Evolutionary conservation across 2,113 vertebrate genomes (phyloP).

Genomic region (Arenaria interpres): DNA sequence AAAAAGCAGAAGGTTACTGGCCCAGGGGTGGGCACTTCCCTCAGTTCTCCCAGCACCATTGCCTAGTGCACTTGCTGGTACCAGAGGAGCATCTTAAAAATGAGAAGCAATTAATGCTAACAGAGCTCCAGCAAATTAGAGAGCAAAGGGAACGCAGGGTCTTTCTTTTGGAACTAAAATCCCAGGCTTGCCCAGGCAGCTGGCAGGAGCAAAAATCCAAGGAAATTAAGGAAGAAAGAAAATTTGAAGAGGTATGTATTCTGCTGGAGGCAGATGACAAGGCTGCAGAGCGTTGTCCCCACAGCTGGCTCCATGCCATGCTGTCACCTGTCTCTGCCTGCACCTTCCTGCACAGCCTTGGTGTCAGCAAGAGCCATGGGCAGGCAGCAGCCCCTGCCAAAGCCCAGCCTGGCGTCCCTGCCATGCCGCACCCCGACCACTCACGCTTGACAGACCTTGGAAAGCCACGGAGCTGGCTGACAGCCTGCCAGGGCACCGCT

Average conservation of each 20-base stretch:
- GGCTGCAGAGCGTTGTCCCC: neutral
- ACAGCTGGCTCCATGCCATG: fast-evolving
- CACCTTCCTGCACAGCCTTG: neutral
- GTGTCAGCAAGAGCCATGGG: fast-evolving
- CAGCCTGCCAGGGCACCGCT: too few relatives aligned
- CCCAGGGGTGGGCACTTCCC: too few relatives aligned
- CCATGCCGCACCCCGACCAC: fast-evolving
- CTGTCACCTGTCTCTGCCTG: neutral
- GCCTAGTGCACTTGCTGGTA: neutral
- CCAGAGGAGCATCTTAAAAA: neutral
- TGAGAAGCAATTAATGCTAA: neutral
- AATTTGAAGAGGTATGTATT: neutral
- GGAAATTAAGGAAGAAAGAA: neutral
- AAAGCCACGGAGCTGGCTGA: fast-evolving
- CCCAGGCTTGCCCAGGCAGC: neutral
- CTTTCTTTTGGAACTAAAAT: neutral
- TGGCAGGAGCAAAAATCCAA: neutral
- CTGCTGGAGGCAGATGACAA: neutral
- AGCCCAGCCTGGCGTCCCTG: fast-evolving
- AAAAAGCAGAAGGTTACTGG: too few relatives aligned
- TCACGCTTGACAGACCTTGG: neutral
- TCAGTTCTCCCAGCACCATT: too few relatives aligned
- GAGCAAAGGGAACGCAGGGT: neutral
- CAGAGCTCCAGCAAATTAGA: neutral
- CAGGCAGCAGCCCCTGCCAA: neutral